phyloP scores from a whole-genome alignment of 2,888 invertebrate genomes.

The Eremobia ochroleuca region DNA sequence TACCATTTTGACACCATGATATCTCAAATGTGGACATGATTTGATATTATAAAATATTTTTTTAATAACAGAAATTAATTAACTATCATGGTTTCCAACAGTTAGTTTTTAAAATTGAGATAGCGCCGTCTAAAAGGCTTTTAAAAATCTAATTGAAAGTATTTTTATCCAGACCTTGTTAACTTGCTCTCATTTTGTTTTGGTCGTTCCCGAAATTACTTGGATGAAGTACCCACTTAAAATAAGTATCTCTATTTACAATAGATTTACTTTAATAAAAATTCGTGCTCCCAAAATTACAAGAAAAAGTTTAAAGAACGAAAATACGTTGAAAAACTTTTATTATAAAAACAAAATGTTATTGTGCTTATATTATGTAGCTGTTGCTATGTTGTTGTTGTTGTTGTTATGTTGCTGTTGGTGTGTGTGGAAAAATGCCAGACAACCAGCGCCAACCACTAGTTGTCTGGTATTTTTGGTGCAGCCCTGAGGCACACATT shows the following conservation, averaged over 20 bases:
- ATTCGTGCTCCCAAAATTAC: conserved; percentile 22
- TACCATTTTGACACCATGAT: too few species aligned
- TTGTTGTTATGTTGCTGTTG: too few species aligned
- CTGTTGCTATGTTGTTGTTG: too few species aligned
- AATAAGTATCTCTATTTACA: conserved; percentile 58
- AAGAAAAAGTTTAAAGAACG: neutral
- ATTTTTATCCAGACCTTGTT: conserved; percentile 54
- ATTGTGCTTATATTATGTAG: neutral
- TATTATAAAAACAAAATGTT: neutral
- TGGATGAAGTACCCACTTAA: conserved; percentile 51
- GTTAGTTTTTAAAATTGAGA: conserved; percentile 3
- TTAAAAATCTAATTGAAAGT: conserved; percentile 43
- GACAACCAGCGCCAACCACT: too few species aligned
- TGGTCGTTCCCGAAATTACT: conserved; percentile 51
- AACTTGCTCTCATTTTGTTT: conserved; percentile 48
- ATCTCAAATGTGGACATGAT: neutral
- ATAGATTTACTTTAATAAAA: conserved; percentile 52
- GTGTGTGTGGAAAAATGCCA: too few species aligned
- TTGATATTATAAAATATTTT: neutral
- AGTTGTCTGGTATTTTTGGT: too few species aligned
- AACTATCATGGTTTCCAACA: neutral
- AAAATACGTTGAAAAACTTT: neutral
- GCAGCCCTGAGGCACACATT: too few species aligned
- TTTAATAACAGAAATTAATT: neutral
- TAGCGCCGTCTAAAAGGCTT: conserved; percentile 19